Evolutionary conservation across 2,113 vertebrate genomes (phyloP).

Genomic region (Hemichromis elongatus): DNA sequence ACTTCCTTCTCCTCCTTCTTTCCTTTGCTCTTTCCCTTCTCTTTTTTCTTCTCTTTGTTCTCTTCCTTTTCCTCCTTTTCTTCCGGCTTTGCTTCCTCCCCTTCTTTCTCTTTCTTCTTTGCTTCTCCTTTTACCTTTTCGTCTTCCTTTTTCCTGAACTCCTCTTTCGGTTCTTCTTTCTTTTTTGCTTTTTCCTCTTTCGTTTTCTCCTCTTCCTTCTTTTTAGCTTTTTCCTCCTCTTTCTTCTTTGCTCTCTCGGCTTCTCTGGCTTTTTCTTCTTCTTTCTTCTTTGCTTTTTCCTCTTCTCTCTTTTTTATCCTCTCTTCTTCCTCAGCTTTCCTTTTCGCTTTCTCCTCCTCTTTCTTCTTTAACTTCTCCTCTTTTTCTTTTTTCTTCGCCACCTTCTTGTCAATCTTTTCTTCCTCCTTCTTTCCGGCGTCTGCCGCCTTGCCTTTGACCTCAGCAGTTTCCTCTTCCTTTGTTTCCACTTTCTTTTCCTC

Average conservation of each 20-base stretch:
- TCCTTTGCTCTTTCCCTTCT: conserved; percentile 36
- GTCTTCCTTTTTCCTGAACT: background rate
- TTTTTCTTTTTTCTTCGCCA: conserved; percentile 53
- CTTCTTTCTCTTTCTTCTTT: conserved; percentile 9
- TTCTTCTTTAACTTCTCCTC: conserved; percentile 51
- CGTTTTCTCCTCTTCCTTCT: background rate
- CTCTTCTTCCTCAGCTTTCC: conserved; percentile 42
- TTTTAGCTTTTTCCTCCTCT: conserved; percentile 19
- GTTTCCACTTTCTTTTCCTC: conserved; percentile 19
- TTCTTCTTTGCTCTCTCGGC: conserved; percentile 1
- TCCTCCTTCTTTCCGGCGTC: conserved; percentile 26
- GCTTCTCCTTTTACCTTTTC: conserved; percentile 11
- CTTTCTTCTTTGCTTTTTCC: conserved; percentile 9
- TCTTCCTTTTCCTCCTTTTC: conserved; percentile 13
- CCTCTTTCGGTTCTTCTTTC: background rate
- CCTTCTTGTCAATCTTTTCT: conserved; percentile 41
- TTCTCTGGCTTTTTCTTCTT: conserved; percentile 13
- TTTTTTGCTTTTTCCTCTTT: background rate
- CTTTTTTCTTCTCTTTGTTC: conserved; percentile 14
- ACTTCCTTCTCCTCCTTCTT: conserved; percentile 34
- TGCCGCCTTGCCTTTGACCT: conserved; percentile 32
- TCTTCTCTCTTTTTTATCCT: conserved; percentile 13
- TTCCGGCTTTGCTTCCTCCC: background rate
- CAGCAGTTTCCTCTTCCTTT: conserved; percentile 27
- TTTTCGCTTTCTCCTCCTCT: conserved; percentile 48